Base-by-base conservation (phyloP, 2,797 vertebrate genomes). In the Clarias pachynema region DNA sequence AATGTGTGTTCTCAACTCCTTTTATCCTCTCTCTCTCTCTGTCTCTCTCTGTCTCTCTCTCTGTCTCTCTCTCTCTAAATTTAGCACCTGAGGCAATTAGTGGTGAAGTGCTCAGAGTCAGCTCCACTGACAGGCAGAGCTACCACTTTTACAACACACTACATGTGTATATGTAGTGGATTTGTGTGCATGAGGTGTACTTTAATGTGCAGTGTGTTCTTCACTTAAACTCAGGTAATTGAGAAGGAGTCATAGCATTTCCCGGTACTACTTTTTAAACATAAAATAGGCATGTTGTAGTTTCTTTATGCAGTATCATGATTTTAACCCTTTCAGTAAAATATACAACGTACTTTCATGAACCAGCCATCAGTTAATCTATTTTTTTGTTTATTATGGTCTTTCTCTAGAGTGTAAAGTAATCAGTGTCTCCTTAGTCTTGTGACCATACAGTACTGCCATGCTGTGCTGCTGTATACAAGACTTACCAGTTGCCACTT, bases 51-150 rank as follows among this genome's bases (percentile, higher is more conserved):
- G 69, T 79, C 75, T 37, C 65, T 72, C 73, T 24, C 53, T 86
- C 84, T 73, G 81, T 73, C 84, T 49, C 95, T 94, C 93, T 94
- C 81, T 72, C 68, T 85, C 96, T 96, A 96, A 96, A 96, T 96
- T 96, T 96, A 96, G 95, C 95, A 96, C 95, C 94, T 93, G 94
- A 96, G 95, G 95, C 94, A 96, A 96, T 96, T 96, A 97, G 95
- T 91, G 93, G 92, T 93, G 95, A 94, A 95, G 96, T 96, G 94
- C 95, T 90, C 94, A 95, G 95, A 95, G 95, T 93, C 93, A 92
- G 95, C 96, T 95, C 94, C 93, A 92, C 93, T 96, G 95, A 95
- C 95, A 96, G 95, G 95, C 94, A 94, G 92, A 95, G 95, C 95
- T 86, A 84, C 87, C 80, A 89, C 86, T 88, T 81, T 85, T 89